Base-by-base conservation (phyloP, 2,888 invertebrate genomes). In the Chloroclysta siterata region DNA sequence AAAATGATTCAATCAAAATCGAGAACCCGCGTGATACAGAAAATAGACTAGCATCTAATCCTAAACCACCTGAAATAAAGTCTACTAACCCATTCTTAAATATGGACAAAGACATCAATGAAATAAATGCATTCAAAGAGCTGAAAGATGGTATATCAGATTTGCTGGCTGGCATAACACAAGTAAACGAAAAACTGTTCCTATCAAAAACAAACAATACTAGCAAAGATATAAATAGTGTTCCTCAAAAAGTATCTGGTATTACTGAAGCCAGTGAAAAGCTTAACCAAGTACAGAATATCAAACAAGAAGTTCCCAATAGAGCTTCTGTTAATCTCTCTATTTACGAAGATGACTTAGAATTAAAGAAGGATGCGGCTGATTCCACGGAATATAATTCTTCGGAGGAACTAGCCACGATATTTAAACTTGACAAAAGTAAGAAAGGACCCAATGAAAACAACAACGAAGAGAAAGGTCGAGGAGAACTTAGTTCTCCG, bases 351-450 rank as follows among this genome's bases (percentile, higher is more conserved):
- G 87, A 91, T 58, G 88, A 90, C 72, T 80, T 89, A 78, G 88
- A 89, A 76, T 70, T 82, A 67, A 91, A 85, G 71, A 90, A 81
- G 71, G 90, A 92, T 63, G 74, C 81, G 55, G 81, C 84, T 61
- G 93, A 93, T 79, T 82, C 93, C 15, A 94, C 94, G 61, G 94
- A 94, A 80, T 95, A 95, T 77, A 95, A 95, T 81, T 95, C 95
- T 11, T 94, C 94, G 53, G 95, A 95, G 77, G 95, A 95, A 79
- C 84, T 95, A 72, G 94, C 95, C 29, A 94, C 94, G 74, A 95
- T 95, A 75, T 95, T 95, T 79, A 94, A 94, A 73, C 73, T 89
- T 63, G 87, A 88, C 52, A 77, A 73, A 61, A 82, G 75, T 69
- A 71, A 73, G 15, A 86, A 82, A 74, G 61, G 65, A 42, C 70